Evolutionary conservation across 2,888 invertebrate species (phyloP).

Genomic region (Arrhopalites spinosus): DNA sequence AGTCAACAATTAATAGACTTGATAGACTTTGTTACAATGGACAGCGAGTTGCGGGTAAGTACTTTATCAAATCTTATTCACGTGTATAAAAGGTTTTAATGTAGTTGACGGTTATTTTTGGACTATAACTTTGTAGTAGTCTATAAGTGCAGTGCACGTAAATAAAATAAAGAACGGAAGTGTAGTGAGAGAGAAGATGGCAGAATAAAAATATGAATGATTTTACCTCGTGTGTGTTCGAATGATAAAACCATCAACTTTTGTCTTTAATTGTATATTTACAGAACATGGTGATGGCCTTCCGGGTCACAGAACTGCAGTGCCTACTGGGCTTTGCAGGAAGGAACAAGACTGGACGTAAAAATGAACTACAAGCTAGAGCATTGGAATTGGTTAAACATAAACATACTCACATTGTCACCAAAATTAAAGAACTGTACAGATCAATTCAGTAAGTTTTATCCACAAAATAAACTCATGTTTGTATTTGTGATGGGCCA

Average conservation of each 20-base stretch:
- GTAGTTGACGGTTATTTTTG: background rate
- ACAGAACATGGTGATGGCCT: constrained; percentile 67
- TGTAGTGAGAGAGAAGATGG: too few relatives aligned
- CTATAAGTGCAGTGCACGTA: background rate
- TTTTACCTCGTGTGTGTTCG: too few relatives aligned
- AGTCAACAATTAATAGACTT: background rate
- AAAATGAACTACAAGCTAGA: constrained; percentile 76
- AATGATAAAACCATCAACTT: too few relatives aligned
- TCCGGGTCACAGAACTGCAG: constrained; percentile 82
- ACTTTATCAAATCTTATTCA: background rate
- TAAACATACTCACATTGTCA: constrained; percentile 68
- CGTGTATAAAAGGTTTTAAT: background rate
- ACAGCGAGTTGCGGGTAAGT: background rate
- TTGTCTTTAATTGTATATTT: constrained; percentile 38
- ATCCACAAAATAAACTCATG: background rate
- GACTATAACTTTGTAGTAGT: background rate
- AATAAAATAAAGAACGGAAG: background rate
- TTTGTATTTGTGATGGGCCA: background rate
- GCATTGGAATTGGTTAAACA: constrained; percentile 73
- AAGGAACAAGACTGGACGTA: constrained; percentile 75
- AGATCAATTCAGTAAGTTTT: constrained; percentile 66
- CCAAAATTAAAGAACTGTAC: constrained; percentile 72
- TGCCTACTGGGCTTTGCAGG: constrained; percentile 79
- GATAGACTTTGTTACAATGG: background rate
- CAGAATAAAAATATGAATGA: too few relatives aligned